Conservation (phyloP, 2,888 invertebrate species). For the Dryobotodes eremita region DNA sequence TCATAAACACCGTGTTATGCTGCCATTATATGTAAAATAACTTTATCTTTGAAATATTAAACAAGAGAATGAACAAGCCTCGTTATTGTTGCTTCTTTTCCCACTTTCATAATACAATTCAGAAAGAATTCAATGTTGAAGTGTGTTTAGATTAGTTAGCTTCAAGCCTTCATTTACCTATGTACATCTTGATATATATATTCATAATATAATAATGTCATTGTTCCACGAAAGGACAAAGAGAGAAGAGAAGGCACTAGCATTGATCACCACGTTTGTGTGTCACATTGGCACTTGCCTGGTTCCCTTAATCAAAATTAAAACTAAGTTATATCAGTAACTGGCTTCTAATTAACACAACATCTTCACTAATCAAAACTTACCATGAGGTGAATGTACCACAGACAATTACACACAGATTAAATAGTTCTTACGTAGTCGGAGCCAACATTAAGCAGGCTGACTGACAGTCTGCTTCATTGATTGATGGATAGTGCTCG, state of each 20-base stretch:
- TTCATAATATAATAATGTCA: neutral
- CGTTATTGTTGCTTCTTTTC: neutral
- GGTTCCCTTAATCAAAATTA: too few relatives aligned
- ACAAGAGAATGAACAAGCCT: neutral
- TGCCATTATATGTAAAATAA: slow-evolving; percentile 31
- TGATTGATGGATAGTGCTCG: slow-evolving; percentile 42
- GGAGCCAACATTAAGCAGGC: slow-evolving; percentile 7
- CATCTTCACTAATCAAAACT: neutral
- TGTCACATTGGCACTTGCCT: neutral
- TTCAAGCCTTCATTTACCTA: neutral
- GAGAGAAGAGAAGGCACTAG: neutral
- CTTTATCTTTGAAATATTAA: slow-evolving; percentile 5
- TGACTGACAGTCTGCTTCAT: slow-evolving; percentile 5
- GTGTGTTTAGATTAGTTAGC: neutral
- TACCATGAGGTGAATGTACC: neutral
- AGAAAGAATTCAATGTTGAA: neutral
- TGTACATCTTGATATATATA: neutral
- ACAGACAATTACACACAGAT: slow-evolving; percentile 29
- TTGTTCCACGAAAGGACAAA: neutral
- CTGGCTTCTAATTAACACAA: neutral
- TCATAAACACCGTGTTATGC: slow-evolving; percentile 63
- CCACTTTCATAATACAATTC: neutral
- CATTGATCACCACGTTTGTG: neutral
- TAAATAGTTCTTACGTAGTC: slow-evolving; percentile 23
- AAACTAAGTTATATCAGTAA: neutral